Conservation (phyloP, 2,113 vertebrate species). For the Cheilinus undulatus region DNA sequence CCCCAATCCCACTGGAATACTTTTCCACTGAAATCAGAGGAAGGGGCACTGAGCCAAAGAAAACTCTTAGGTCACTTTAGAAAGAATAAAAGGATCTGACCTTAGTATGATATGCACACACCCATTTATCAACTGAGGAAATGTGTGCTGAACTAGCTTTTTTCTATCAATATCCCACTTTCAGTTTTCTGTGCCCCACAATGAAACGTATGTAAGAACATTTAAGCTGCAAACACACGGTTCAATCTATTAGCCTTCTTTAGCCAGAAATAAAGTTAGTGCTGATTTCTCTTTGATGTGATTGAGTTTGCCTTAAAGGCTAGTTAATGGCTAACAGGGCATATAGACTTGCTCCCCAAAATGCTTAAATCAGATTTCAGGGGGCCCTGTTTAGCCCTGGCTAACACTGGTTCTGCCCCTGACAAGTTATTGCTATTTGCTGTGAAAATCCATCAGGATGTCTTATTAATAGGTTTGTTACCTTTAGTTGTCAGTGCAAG, state of each 20-base stretch:
- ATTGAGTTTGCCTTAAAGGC: no score
- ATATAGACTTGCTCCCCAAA: no score
- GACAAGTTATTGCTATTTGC: no score
- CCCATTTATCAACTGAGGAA: constrained; percentile 35
- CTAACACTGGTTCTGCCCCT: no score
- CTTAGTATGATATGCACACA: constrained; percentile 10
- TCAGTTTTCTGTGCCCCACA: constrained; percentile 3
- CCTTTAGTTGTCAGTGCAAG: no score
- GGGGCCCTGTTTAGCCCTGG: no score
- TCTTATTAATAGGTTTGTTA: no score
- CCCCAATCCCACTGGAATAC: constrained; percentile 50
- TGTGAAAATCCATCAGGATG: no score
- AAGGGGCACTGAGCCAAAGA: constrained; percentile 25
- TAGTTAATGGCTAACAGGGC: no score
- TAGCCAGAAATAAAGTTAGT: neutral
- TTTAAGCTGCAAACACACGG: neutral
- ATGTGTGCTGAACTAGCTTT: constrained; percentile 9
- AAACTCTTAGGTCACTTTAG: constrained; percentile 38
- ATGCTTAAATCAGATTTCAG: no score
- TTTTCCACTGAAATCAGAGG: constrained; percentile 65
- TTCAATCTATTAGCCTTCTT: neutral
- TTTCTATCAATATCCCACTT: neutral
- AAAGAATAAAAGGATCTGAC: constrained; percentile 30
- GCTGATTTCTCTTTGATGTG: no score
- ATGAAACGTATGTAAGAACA: neutral